Base-by-base conservation (phyloP, 1,140 invertebrate genomes). In the Lasaia peninsularis region DNA sequence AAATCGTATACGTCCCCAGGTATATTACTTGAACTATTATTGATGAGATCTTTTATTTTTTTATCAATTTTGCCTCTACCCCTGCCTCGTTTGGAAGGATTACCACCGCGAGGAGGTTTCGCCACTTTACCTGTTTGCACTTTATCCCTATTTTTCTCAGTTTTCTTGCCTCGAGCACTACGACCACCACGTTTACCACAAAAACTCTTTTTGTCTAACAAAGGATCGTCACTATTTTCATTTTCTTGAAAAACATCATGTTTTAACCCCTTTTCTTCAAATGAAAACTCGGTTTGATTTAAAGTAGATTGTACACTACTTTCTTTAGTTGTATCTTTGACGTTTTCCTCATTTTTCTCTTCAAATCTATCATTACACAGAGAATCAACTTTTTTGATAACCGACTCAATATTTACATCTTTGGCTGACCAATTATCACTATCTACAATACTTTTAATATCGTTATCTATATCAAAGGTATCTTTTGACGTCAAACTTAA, bases 1-100 rank as follows among this genome's bases (percentile, higher is more conserved):
- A 96, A 96, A 75, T 96, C 95, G 65, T 96, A 96, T 2, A 96
- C 92, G 73, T 96, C 95, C 0, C 92, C 91, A 0, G 92, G 91
- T 7, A 92, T 75, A 60, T 85, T 80, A 62, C 80, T 83, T 16
- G 78, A 62, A 51, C 69, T 81, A 52, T 77, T 89, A 55, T 77
- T 86, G 11, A 90, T 84, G 2, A 86, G 71, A 77, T 79, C 92
- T 86, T 81, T 91, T 62, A 82, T 86, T 90, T 90, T 94, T 84
- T 78, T 90, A 72, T 89, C 92, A 34, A 75, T 89, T 86, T 79
- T 92, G 65, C 70, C 85, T 59, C 89, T 70, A 28, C 90, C 88
- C 63, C 91, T 87, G 0, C 91, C 88, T 32, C 89, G 80, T 72
- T 88, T 90, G 9, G 78, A 70, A 51, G 75, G 40, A 24, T 78